Conservation (phyloP, 2,888 invertebrate genomes). For the Andrena flavipes region DNA sequence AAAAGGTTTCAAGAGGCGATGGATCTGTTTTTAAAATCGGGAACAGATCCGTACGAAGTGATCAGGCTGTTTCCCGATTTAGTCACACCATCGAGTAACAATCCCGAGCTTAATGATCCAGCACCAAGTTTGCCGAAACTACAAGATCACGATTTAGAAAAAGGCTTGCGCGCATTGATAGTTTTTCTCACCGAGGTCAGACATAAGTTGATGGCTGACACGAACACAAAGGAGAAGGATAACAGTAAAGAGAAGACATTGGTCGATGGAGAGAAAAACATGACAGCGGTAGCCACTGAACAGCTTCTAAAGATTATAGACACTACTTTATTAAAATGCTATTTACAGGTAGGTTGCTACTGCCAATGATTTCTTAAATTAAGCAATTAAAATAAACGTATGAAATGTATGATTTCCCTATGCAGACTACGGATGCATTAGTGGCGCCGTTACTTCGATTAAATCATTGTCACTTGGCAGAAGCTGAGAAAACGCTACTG, state of each 20-base stretch:
- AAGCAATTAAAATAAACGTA: neutral
- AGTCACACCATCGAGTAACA: slow-evolving; percentile 87
- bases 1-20: slow-evolving; percentile 96
- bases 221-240: slow-evolving; percentile 79
- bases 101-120: slow-evolving; percentile 82
- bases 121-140: slow-evolving; percentile 87
- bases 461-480: slow-evolving; percentile 96
- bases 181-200: slow-evolving; percentile 94
- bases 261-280: slow-evolving; percentile 78
- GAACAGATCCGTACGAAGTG: slow-evolving; percentile 97
- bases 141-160: slow-evolving; percentile 94
- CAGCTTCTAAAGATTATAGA: slow-evolving; percentile 96
- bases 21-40: slow-evolving; percentile 94
- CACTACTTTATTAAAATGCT: slow-evolving; percentile 98
- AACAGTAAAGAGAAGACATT: slow-evolving; percentile 74
- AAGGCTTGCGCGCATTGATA: slow-evolving; percentile 94
- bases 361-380: neutral
- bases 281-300: slow-evolving; percentile 86
- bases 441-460: slow-evolving; percentile 95
- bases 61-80: slow-evolving; percentile 97
- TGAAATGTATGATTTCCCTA: no score
- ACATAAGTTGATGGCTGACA: slow-evolving; percentile 85
- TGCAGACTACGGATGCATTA: slow-evolving; percentile 96
- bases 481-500: slow-evolving; percentile 95
- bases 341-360: slow-evolving; percentile 90